Base-by-base conservation (phyloP, 2,113 vertebrate species). In the Sebastes fasciatus region DNA sequence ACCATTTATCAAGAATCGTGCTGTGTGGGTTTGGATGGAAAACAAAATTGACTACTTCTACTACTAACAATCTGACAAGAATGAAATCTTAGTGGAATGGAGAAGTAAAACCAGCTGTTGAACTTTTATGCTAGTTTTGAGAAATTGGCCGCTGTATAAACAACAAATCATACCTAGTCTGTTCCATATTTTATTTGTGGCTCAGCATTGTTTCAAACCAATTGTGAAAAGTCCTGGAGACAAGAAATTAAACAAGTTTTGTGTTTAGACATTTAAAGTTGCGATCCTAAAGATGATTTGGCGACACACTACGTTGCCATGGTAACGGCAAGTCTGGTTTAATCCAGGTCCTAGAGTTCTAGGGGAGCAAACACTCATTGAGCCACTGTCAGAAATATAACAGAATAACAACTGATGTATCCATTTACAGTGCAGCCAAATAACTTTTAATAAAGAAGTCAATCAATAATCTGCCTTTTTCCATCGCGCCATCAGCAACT, bases 71-170 rank as follows among this genome's bases (percentile, higher is more conserved):
- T 17, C 21, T 49, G 12, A 65, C 52, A 67, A 62, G 64, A 52
- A 17, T 69, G 8, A 62, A 64, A 49, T 48, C 26, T 63, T 21
- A 42, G 17, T 65, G 46, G 49, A 60, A 11, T 46, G 14, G 4
- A 62, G 52, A 61, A 76, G 26, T 67, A 70, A 80, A 80, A 82
- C 83, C 70, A 90, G 76, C 74, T 79, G 77, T 57, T 82, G 61
- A 82, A 60, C 74, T 74, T 77, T 26, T 26, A 26, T 26, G 26
- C 26, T 26, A 26, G 26, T 26, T 26, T 12, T 21, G 49, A 66
- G 58, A 54, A 71, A 52, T 54, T 54, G 5, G 58, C 55, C 43
- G 43, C 14, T 48, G 40, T 21, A 62, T 62, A 65, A 74, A 78
- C 21, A 65, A 11, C 16, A 71, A 45, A 65, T 60, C 49, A 26